Base-by-base conservation (phyloP, 2,888 invertebrate genomes). In the Tetheella fluctuosa region DNA sequence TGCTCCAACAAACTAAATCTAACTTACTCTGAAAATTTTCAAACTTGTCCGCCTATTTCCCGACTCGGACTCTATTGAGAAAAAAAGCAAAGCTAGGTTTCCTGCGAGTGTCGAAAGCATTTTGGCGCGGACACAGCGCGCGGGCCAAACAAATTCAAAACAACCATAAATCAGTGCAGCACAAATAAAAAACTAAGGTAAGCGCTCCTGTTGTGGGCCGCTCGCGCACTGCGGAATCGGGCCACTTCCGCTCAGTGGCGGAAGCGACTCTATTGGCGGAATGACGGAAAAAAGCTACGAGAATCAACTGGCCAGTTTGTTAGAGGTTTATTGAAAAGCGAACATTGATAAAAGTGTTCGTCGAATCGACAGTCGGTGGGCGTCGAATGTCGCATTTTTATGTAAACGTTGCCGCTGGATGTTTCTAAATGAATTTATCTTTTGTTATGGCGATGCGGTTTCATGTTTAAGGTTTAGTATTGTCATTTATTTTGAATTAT, bases 141-240 rank as follows among this genome's bases (percentile, higher is more conserved):
- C 59, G 75, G 64, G 5, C 74, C 80, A 79, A 86, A 86, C 89
- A 90, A 90, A 90, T 90, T 90, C 91, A 86, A 86, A 91, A 91
- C 91, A 90, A 75, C 83, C 81, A 91, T 93, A 93, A 91, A 92
- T 93, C 92, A 90, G 84, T 67, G 75, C 69, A 65, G 77, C 77
- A 91, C 90, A 92, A 92, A 91, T 91, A 93, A 92, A 93, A 90
- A 91, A 92, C 86, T 81, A 90, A 92, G 92, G 92, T 93, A 91
- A 91, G 92, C 91, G 90, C 86, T 89, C 89, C 91, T 89, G 91
- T 88, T 90, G 91, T 89, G 84, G 88, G 81, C 84, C 84, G 85
- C 73, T 76, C 80, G 81, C 77, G 69, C 74, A 77, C 67, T 54
- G 63, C 69, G 70, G 76, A 80, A 81, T 79, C 86, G 81, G 86